Base-by-base conservation (phyloP, 2,113 vertebrate genomes). In the Clinocottus analis region DNA sequence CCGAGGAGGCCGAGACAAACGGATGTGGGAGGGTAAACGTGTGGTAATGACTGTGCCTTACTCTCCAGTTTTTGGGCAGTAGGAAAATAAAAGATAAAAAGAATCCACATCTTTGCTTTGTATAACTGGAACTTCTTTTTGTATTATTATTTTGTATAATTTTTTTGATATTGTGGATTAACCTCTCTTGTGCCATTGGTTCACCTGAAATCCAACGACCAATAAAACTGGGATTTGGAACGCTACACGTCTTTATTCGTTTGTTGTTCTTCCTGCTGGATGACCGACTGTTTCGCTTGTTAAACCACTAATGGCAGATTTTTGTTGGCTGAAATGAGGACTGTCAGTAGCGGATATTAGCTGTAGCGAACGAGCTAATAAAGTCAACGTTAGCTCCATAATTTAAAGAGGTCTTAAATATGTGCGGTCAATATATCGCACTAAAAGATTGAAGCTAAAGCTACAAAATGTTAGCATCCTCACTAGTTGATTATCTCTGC, bases 181-280 rank as follows among this genome's bases (percentile, higher is more conserved):
- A 95, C 96, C 94, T 94, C 96, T 95, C 94, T 95, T 91, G 96
- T 98, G 97, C 97, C 96, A 97, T 98, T 97, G 96, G 96, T 97
- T 97, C 96, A 97, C 96, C 96, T 95, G 91, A 95, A 95, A 93
- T 91, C 91, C 89, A 93, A 94, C 91, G 93, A 96, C 95, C 95
- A 97, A 96, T 97, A 95, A 94, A 96, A 95, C 93, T 94, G 94
- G 95, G 94, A 95, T 96, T 96, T 90, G 93, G 91, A 96, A 91
- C 7, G 79, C 79, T 83, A 53, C n/a, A 0, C 3, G 68, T 64
- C n/a, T 73, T 31, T 31, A 61, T 17, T 64, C 37, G 8, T 33
- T 67, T 55, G 5, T 21, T 64, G 31, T 12, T 29, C 19, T n/a
- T 8, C 21, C 35, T 16, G 7, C 5, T 73, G 29, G 14, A 35